Evolutionary conservation across 2,113 vertebrate species (phyloP).

Genomic region (Arizona elegans): DNA sequence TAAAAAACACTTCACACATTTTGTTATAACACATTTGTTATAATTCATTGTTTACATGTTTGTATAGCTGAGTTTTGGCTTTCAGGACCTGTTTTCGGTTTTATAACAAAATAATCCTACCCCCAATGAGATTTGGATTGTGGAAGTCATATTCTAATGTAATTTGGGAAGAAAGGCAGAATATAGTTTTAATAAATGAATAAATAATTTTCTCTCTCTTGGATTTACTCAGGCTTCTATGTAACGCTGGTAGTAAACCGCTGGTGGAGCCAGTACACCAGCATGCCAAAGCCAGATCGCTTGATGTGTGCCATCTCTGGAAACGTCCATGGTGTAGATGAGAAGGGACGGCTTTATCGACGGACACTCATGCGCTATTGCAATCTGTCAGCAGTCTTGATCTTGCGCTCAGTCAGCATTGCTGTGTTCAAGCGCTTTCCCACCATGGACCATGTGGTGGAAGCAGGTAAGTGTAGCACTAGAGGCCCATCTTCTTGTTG

Average conservation of each 20-base stretch:
- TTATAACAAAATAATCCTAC: neutral
- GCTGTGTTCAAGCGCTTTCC: slow-evolving; percentile 91
- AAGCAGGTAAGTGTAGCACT: slow-evolving; percentile 75
- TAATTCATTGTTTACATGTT: neutral
- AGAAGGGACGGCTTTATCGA: slow-evolving; percentile 83
- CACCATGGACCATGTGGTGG: slow-evolving; percentile 90
- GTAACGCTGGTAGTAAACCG: slow-evolving; percentile 91
- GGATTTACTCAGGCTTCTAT: slow-evolving; percentile 81
- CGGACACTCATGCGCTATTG: slow-evolving; percentile 89
- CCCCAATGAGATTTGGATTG: neutral
- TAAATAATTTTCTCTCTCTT: neutral
- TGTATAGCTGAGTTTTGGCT: neutral
- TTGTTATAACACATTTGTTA: neutral
- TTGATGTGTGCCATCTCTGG: slow-evolving; percentile 84
- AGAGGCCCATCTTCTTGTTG: accelerated
- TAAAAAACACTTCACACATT: neutral
- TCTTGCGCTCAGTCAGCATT: slow-evolving; percentile 89
- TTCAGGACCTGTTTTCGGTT: neutral
- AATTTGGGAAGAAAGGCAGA: too few relatives aligned
- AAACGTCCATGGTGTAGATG: slow-evolving; percentile 80
- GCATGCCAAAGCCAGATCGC: slow-evolving; percentile 83
- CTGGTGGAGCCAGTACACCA: slow-evolving; percentile 92
- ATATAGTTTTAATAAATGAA: neutral
- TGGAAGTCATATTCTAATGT: neutral
- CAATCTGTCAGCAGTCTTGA: slow-evolving; percentile 84